phyloP scores from a whole-genome alignment of 2,888 invertebrate species.

The Ecliptopera silaceata region DNA sequence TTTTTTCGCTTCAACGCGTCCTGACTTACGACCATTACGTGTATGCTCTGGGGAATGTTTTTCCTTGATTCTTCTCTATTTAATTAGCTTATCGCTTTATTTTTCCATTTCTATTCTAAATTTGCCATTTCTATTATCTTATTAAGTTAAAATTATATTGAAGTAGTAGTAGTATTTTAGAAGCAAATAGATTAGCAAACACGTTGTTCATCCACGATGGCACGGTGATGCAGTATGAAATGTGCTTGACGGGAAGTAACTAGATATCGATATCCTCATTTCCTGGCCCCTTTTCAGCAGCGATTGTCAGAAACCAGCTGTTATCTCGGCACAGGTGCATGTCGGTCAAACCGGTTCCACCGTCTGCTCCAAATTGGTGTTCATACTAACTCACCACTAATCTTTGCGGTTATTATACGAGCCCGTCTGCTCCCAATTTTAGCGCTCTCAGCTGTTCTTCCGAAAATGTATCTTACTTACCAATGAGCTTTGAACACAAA shows the following conservation, averaged over 20 bases:
- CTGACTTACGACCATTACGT: conserved; percentile 29
- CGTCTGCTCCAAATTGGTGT: conserved; percentile 21
- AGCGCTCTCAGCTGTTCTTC: background rate
- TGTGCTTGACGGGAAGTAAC: background rate
- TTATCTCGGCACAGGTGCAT: conserved; percentile 24
- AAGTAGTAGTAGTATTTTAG: too few species aligned
- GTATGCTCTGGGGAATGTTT: conserved; percentile 18
- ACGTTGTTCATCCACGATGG: background rate
- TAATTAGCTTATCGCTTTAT: conserved; percentile 2
- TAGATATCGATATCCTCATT: conserved; percentile 14
- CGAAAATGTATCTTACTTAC: too few species aligned
- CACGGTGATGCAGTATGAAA: background rate
- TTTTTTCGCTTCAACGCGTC: conserved; percentile 55
- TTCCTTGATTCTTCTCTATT: conserved; percentile 18
- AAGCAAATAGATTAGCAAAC: background rate
- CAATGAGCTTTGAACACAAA: too few species aligned
- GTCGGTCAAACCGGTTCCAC: conserved; percentile 23
- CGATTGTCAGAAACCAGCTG: conserved; percentile 24
- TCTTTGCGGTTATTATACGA: conserved; percentile 10
- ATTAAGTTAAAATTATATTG: too few species aligned
- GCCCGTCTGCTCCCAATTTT: conserved; percentile 18
- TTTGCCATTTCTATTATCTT: background rate
- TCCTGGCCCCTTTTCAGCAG: conserved; percentile 6
- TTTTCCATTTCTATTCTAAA: background rate
- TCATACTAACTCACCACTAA: conserved; percentile 10